Conservation (phyloP, 2,797 vertebrate species). For the Mycteria americana region DNA sequence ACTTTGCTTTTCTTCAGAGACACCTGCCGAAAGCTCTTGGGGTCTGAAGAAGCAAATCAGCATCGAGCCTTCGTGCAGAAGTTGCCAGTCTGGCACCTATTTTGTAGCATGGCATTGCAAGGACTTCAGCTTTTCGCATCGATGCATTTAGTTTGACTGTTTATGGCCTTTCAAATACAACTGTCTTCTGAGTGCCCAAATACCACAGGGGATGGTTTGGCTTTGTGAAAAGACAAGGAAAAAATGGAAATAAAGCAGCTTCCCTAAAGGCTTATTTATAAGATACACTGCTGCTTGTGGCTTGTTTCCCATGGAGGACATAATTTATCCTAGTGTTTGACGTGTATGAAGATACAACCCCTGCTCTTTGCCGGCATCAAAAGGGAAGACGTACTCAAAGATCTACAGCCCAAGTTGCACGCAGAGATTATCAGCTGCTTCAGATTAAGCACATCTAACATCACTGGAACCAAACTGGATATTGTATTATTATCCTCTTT, state of each 20-base stretch:
- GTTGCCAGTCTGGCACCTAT: not conserved
- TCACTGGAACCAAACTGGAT: not conserved
- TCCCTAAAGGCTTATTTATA: not conserved
- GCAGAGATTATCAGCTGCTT: not conserved
- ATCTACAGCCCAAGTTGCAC: not conserved
- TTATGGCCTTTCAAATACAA: not conserved
- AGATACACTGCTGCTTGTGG: not conserved
- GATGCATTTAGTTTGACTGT: not conserved
- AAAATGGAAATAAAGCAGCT: not conserved
- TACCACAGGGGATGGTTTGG: not conserved
- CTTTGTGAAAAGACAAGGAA: not conserved
- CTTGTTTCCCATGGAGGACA: not conserved
- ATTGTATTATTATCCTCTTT: not conserved
- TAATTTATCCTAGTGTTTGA: not conserved
- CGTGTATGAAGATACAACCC: not conserved
- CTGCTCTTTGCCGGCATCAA: not conserved
- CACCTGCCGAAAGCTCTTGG: not conserved
- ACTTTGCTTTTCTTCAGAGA: not conserved
- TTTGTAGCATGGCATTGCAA: not conserved
- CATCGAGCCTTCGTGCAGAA: not conserved
- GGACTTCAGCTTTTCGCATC: not conserved
- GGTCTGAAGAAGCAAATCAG: not conserved
- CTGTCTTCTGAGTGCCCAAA: not conserved
- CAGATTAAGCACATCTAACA: not conserved
- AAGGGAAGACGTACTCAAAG: not conserved